These are phyloP conservation scores for Aix galericulata DNA, from an alignment of 2,113 vertebrate species.

Conservation along the genomic window DNA sequence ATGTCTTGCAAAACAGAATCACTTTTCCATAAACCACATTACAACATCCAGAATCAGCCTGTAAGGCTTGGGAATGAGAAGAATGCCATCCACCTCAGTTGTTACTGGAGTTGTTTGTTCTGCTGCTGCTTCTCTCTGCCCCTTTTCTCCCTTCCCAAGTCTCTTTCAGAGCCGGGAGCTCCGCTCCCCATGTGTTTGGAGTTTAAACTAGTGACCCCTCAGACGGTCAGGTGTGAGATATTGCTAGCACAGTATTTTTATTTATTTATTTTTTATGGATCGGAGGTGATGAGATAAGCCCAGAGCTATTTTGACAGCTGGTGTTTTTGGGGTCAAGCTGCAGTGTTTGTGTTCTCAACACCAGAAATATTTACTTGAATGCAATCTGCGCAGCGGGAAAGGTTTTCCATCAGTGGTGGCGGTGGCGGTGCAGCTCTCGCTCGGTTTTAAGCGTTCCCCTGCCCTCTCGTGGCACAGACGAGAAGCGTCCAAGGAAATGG, in stretches of 20 bases:
- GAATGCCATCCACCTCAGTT: background rate
- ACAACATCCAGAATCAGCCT: background rate
- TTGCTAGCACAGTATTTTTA: background rate
- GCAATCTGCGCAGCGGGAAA: fast-evolving
- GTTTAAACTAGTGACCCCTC: fast-evolving
- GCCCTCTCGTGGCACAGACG: background rate
- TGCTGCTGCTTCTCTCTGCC: background rate
- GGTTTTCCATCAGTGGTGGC: fast-evolving
- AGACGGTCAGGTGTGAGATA: background rate
- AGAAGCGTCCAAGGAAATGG: fast-evolving
- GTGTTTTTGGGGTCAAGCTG: background rate
- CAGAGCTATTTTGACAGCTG: background rate
- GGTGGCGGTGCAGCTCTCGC: fast-evolving
- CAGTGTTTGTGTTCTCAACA: background rate
- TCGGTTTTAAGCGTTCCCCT: background rate
- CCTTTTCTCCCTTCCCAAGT: background rate
- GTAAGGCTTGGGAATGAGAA: background rate
- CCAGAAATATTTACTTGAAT: background rate
- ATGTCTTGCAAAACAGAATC: background rate
- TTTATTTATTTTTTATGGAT: too few species aligned
- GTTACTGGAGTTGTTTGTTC: background rate
- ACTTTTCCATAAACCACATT: background rate
- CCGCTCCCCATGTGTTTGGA: fast-evolving
- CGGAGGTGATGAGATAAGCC: background rate
- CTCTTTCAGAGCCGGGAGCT: background rate